Evolutionary conservation across 2,797 vertebrate species (phyloP), one percentile per base, ranked within the genome.

Genomic region (Taenioides sp.): DNA sequence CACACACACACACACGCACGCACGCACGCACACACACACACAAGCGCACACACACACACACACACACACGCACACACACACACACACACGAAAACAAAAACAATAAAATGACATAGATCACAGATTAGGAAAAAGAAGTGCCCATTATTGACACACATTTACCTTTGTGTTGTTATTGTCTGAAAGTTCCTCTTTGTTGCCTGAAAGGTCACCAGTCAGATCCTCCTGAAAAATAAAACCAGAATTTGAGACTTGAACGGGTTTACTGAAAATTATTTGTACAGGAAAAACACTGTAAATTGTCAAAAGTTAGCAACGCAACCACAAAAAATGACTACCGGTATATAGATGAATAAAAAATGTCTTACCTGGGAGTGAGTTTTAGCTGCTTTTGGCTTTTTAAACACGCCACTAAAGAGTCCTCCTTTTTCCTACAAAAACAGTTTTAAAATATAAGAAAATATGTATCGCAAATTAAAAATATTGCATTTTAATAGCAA

Each of bases 331-430:
- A 22, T 22, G 0, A 22, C 50, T 20, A n/a, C 1, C 7, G 5
- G 4, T 5, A 4, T 31, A 5, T 52, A n/a, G 9, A 2, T n/a
- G 5, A n/a, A 5, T 20, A 52, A 52, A 52, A 50, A 52, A 10
- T n/a, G 54, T 55, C 54, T 12, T 83, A 61, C 59, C 81, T 84
- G 84, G 16, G 86, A 84, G 14, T 74, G 71, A 12, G 73, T 40
- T 63, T 67, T 78, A 0, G 22, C 63, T 64, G 47, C 71, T 7
- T 84, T 86, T 47, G 80, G 55, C 49, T 74, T 82, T 78, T 77
- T 88, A 72, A 90, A 90, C 43, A 87, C 9, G 0, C 73, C 70
- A 31, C 79, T 65, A 27, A 87, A 82, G 3, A 82, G 49, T 28
- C 84, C 82, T 43, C 78, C 31, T 50, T 74, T 60, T 49, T 84